Percentiles rank a stretch among this genome's conserved stretches.
phyloP scores from a whole-genome alignment of 1,140 invertebrate genomes.

The Saccostrea cuccullata region DNA sequence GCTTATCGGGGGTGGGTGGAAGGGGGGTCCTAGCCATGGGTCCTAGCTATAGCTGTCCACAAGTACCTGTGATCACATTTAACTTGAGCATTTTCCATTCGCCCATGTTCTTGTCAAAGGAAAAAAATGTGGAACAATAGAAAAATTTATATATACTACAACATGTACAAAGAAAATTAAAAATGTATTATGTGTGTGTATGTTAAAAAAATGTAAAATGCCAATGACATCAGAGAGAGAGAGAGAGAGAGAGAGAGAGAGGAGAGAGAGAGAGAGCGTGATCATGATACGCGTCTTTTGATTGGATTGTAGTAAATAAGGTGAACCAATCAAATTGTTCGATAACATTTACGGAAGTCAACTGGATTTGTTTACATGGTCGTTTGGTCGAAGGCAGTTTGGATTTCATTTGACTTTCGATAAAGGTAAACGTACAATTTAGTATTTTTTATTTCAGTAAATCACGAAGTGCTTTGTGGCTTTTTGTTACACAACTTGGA shows the following conservation, averaged over 20 bases:
- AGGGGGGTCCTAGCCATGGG: too few relatives aligned
- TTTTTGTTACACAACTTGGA: background rate
- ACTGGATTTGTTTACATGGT: slow-evolving; percentile 27
- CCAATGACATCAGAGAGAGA: background rate
- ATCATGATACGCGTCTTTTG: background rate
- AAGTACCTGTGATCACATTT: too few relatives aligned
- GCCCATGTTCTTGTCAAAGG: too few relatives aligned
- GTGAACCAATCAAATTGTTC: background rate
- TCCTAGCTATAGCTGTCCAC: too few relatives aligned
- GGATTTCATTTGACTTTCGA: background rate
- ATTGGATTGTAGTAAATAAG: background rate
- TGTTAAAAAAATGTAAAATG: too few relatives aligned
- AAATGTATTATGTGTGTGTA: too few relatives aligned
- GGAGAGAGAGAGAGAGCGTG: background rate
- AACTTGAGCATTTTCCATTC: too few relatives aligned
- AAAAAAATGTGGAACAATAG: too few relatives aligned
- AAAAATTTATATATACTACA: too few relatives aligned
- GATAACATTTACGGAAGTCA: background rate
- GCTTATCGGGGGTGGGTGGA: too few relatives aligned
- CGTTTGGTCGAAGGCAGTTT: background rate
- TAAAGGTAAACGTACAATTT: background rate
- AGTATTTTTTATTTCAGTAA: background rate
- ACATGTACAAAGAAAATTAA: too few relatives aligned
- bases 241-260: slow-evolving; percentile 28
- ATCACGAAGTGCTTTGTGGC: background rate